Base-by-base conservation (phyloP, 2,113 vertebrate genomes). In the Elanus axillaris region DNA sequence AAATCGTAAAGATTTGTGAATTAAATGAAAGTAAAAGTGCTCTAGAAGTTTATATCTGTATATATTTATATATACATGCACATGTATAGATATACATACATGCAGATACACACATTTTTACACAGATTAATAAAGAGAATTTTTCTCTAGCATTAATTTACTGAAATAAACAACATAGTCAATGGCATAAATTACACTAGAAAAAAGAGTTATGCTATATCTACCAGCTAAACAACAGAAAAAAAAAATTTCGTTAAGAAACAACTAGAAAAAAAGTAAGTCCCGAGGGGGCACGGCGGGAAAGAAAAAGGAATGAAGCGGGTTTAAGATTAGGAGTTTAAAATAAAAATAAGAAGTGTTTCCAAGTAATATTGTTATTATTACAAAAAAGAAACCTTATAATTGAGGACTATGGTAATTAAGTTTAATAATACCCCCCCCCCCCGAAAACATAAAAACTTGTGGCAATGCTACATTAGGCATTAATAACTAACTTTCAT, bases 281-380 rank as follows among this genome's bases (percentile, higher is more conserved):
- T 52, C 2, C 0, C 1, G 0, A 16, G 4, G 10, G 25, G 50
- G 15, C 26, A 52, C 26, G 26, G 52, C 5, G 9, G 15, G 52
- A 52, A 43, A 50, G 3, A 34, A 13, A 42, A 42, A 18, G 1
- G 5, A 36, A 38, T 52, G 1, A 43, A 68, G 42, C n/a, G 5
- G 2, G 6, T 63, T 72, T 81, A 85, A 43, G 42, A 62, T 29
- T 50, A 38, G 58, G 20, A 88, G 2, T 21, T 47, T 53, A 56
- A 76, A 81, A 55, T 25, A 55, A 59, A 73, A 59, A 43, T 15
- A 45, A 25, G 12, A 15, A 72, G 6, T 29, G 7, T 66, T 94
- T 87, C 18, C 8, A 62, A 60, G 8, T 31, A 77, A 66, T 53
- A 36, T 1, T 19, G 4, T 48, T 45, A 18, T 36, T 59, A 71